Evolutionary conservation across 2,113 vertebrate genomes (phyloP).

Genomic region (Hoplias malabaricus): DNA sequence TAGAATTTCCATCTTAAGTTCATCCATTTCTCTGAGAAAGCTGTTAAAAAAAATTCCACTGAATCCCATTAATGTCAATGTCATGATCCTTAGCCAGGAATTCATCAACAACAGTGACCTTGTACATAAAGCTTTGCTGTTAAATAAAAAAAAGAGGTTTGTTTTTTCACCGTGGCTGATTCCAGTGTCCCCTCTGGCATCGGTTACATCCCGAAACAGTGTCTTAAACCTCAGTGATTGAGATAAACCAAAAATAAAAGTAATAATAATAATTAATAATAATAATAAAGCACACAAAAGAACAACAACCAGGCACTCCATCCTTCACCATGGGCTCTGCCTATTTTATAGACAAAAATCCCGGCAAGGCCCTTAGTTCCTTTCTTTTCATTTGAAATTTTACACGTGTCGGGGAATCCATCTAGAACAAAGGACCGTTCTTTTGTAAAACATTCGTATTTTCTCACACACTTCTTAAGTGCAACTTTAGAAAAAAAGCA

Average conservation of each 20-base stretch:
- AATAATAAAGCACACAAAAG: slow-evolving; percentile 66
- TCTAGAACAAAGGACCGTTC: slow-evolving; percentile 81
- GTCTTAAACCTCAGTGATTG: slow-evolving; percentile 56
- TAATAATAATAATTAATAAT: too few species aligned
- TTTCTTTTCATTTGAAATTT: slow-evolving; percentile 53
- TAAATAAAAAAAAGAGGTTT: slow-evolving; percentile 68
- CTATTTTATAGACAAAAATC: slow-evolving; percentile 90
- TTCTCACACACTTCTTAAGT: slow-evolving; percentile 75
- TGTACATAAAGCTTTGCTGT: slow-evolving; percentile 80
- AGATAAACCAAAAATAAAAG: too few species aligned
- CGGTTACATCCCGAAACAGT: slow-evolving; percentile 59
- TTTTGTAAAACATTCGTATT: slow-evolving; percentile 75
- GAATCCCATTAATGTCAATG: too few species aligned
- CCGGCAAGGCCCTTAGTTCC: slow-evolving; percentile 75
- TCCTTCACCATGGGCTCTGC: slow-evolving; percentile 71
- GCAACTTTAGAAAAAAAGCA: slow-evolving; percentile 78
- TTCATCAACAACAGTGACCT: slow-evolving; percentile 61
- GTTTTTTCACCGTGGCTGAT: slow-evolving; percentile 45
- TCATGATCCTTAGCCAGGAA: slow-evolving; percentile 25
- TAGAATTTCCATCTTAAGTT: neutral
- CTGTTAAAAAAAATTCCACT: slow-evolving; percentile 27
- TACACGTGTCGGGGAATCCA: slow-evolving; percentile 82
- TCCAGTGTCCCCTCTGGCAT: slow-evolving; percentile 56
- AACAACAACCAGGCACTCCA: slow-evolving; percentile 61
- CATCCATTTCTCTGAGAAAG: slow-evolving; percentile 18